phyloP scores from a whole-genome alignment of 2,888 invertebrate genomes.

The Erebia epiphron region DNA sequence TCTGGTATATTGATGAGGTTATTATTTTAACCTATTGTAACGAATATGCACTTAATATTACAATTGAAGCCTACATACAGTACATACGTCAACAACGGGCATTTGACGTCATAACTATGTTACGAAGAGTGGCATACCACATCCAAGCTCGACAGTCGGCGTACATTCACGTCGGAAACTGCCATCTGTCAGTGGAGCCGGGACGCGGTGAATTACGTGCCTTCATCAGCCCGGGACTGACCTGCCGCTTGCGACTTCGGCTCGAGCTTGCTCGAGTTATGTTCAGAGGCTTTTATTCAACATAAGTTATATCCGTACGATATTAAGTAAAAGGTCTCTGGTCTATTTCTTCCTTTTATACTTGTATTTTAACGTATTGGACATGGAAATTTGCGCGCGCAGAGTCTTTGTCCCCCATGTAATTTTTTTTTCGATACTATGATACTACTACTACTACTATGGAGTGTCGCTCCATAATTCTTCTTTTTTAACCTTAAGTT shows the following conservation, averaged over 20 bases:
- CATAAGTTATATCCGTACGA: conserved; percentile 41
- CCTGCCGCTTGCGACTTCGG: conserved; percentile 48
- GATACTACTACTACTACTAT: no score
- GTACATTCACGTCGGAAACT: conserved; percentile 48
- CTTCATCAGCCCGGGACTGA: conserved; percentile 71
- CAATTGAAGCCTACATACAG: not conserved
- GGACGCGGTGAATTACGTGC: conserved; percentile 74
- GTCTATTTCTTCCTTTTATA: no score
- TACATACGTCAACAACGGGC: not conserved
- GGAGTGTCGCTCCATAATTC: no score
- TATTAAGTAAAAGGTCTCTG: conserved; percentile 22
- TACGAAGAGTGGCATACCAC: conserved; percentile 40
- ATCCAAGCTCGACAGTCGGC: conserved; percentile 28
- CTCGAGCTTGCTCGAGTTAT: conserved; percentile 39
- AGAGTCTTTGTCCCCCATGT: no score
- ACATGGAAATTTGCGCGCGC: no score
- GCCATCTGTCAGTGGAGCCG: conserved; percentile 74
- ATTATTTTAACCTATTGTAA: no score
- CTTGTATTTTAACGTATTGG: no score
- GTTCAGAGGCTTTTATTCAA: conserved; percentile 51
- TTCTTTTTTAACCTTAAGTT: no score
- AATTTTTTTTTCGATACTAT: no score
- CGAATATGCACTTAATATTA: not conserved
- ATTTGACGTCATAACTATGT: conserved; percentile 36
- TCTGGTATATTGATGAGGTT: no score